Base-by-base conservation (phyloP, 2,888 invertebrate species). In the Drosophila ezoana region DNA sequence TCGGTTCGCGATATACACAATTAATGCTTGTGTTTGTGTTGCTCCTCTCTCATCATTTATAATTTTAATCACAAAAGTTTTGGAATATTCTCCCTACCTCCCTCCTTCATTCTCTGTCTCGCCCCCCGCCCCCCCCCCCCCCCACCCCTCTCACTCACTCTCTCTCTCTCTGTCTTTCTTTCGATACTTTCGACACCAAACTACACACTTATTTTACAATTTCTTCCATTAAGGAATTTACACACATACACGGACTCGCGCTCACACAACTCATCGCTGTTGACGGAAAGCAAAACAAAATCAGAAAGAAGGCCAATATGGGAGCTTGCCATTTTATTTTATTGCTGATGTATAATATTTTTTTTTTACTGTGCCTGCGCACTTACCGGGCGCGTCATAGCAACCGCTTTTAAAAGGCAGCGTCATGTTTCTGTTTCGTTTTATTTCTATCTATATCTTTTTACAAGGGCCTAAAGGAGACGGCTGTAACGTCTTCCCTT, bases 31-130 rank as follows among this genome's bases (percentile, higher is more conserved):
- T 69, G 67, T 69, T 77, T 80, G 82, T 86, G 70, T 83, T 81
- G 40, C 72, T 74, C 64, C 54, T 72, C 54, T 67, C 70, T 85
- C n/a, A n/a, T 79, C 73, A 70, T 71, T 72, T 80, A 81, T 78
- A 76, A 85, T 83, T 73, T 76, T 89, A 87, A 87, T 86, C 88
- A 86, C 86, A 87, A 87, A 79, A 82, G 83, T 85, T 79, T 83
- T 88, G 87, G 85, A 80, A 86, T 89, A 83, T 86, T 76, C 84
- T 84, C 81, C 82, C 61, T 61, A 64, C 58, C 40, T 58, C 45
- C 37, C 61, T 48, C 54, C 40, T 33, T 16, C 61, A n/a, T 33
- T 37, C 40, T 16, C 45, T 58, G 37, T 52, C 47, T 59, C 48
- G 51, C 49, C 43, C 49, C 23, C 38, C 48, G 44, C 56, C 48